Base-by-base conservation (phyloP, 2,113 vertebrate species). In the Delphinapterus leucas region DNA sequence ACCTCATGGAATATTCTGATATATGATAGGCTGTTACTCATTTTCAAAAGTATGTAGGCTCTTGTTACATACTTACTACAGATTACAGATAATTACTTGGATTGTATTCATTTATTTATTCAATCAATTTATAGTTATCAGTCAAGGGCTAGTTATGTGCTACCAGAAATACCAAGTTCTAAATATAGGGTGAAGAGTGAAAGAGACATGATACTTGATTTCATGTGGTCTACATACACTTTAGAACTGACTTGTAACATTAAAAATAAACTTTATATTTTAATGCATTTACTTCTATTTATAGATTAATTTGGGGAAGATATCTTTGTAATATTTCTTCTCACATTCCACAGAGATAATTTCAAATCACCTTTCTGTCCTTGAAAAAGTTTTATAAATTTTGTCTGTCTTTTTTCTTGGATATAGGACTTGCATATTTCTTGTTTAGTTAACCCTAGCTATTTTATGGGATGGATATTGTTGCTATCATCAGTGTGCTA, bases 181-280 rank as follows among this genome's bases (percentile, higher is more conserved):
- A n/a, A 85, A 33, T 74, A n/a, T 4, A 92, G 4, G 26, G 14
- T 63, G 47, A 91, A 77, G 20, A 90, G 21, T 79, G 9, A 87
- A 92, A 90, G 10, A 82, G 15, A 1, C 36, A 2, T 74, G 21
- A 36, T 79, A 33, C 80, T 71, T 92, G n/a, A 86, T 63, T 58
- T 88, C 18, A 73, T 23, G 5, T 82, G 1, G 6, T 89, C 17
- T 61, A 60, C 31, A 85, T 85, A 58, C 5, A 88, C 8, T 83
- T 77, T 47, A 77, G 49, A 76, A 81, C 31, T 47, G 31, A 10
- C 12, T 65, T 95, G 3, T 95, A 60, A 61, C 9, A 90, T 84
- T 87, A 81, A 95, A 95, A 88, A 71, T 55, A 83, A 36, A 49
- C 41, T 60, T 86, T 53, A n/a, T 88, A 47, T 85, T 85, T 85